Conservation (phyloP, 2,797 vertebrate species). For the Podargus strigoides region DNA sequence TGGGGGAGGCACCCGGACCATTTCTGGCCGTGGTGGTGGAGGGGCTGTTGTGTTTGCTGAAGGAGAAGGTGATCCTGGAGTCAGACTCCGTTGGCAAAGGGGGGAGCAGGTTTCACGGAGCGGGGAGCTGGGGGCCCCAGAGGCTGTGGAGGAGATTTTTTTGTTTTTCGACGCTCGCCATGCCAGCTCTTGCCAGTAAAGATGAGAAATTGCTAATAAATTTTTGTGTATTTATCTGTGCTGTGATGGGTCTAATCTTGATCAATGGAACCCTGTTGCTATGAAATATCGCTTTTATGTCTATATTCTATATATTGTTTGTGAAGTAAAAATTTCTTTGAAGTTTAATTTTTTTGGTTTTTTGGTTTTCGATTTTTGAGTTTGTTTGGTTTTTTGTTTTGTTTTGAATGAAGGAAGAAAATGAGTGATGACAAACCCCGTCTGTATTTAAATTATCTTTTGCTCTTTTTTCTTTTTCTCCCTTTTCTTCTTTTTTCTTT, state of each 20-base stretch:
- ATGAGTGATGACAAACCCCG: conserved; percentile 61
- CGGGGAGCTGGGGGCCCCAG: conserved; percentile 33
- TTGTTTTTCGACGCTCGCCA: not conserved
- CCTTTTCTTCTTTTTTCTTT: conserved; percentile 5
- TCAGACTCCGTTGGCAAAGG: not conserved
- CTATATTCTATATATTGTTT: conserved; percentile 87
- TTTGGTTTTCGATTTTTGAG: conserved; percentile 73
- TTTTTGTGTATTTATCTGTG: conserved; percentile 99
- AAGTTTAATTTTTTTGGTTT: conserved; percentile 81
- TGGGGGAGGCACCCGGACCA: not conserved
- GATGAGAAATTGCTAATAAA: conserved; percentile 99
- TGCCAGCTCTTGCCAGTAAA: conserved; percentile 75
- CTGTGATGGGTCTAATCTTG: conserved; percentile 96
- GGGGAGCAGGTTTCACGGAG: not conserved
- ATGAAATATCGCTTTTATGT: conserved; percentile 93
- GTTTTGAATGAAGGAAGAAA: conserved; percentile 73
- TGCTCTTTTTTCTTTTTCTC: conserved; percentile 70
- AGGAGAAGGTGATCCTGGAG: not conserved
- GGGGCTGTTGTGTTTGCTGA: fast-evolving
- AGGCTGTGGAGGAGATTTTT: conserved; percentile 16
- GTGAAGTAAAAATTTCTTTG: conserved; percentile 88
- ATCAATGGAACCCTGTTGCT: conserved; percentile 98
- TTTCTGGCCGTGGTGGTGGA: not conserved
- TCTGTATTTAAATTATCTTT: conserved; percentile 78
- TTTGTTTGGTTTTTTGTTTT: conserved; percentile 69